Percentiles rank a stretch among this genome's conserved stretches.
Evolutionary conservation across 1,140 invertebrate genomes (phyloP).

Genomic region (Elymnias hypermnestra): DNA sequence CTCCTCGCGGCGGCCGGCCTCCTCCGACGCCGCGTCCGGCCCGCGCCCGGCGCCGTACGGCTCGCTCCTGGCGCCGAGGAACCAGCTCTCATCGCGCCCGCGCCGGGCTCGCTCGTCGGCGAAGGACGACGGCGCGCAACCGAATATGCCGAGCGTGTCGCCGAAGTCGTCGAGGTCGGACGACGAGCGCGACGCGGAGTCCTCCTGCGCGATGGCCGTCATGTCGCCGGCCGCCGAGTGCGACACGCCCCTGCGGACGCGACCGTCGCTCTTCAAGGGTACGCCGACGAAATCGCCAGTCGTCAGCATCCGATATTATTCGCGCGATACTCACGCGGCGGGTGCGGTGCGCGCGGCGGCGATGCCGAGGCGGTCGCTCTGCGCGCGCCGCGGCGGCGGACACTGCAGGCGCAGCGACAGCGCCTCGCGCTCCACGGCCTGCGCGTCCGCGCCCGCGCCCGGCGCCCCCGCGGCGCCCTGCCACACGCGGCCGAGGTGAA

Average conservation of each 20-base stretch:
- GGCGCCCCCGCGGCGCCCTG: no score
- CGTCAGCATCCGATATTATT: no score
- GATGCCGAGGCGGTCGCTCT: constrained; percentile 96
- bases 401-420: constrained; percentile 92
- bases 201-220: constrained; percentile 93
- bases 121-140: no score
- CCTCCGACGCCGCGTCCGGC: constrained; percentile 29
- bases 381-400: constrained; percentile 87
- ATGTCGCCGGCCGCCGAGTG: constrained; percentile 96
- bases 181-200: constrained; percentile 31
- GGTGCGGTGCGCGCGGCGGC: constrained; percentile 74
- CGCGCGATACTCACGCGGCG: constrained; percentile 18
- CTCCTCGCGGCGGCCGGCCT: constrained; percentile 11
- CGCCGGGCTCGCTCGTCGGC: no score
- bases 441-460: background rate
- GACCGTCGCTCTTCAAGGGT: no score
- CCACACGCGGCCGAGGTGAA: no score
- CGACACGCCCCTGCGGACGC: constrained; percentile 77
- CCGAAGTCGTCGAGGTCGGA: constrained; percentile 68
- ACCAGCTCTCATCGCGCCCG: no score
- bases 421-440: constrained; percentile 77
- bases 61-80: constrained; percentile 51
- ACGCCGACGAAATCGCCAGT: no score
- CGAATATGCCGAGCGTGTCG: constrained; percentile 75
- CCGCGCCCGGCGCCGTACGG: constrained; percentile 43